phyloP scores from a whole-genome alignment of 1,140 invertebrate species.

The Sitobion miscanthi region DNA sequence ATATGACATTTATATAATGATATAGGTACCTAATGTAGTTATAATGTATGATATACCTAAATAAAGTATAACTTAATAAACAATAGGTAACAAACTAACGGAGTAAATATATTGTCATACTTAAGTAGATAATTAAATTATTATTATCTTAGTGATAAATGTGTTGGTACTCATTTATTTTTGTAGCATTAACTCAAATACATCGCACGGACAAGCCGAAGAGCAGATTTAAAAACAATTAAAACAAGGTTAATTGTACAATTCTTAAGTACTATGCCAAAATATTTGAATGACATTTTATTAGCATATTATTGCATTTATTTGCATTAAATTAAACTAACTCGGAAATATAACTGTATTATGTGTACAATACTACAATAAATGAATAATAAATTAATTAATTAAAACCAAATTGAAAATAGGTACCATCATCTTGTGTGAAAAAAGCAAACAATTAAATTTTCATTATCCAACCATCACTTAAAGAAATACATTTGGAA shows the following conservation, averaged over 20 bases:
- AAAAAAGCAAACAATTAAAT: background rate
- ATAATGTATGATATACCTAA: background rate
- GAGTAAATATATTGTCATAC: background rate
- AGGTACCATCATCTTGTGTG: background rate
- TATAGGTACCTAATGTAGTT: too few species aligned
- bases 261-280: background rate
- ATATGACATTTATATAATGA: background rate
- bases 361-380: too few species aligned
- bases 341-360: too few species aligned
- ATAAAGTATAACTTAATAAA: background rate
- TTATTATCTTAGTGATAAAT: background rate
- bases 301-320: background rate
- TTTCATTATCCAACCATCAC: background rate
- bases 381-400: background rate
- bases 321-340: background rate
- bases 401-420: background rate
- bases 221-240: background rate
- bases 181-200: background rate
- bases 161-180: background rate
- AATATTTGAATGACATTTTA: background rate
- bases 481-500: background rate
- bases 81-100: background rate
- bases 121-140: too few species aligned
- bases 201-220: background rate
- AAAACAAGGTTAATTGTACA: background rate